phyloP scores from a whole-genome alignment of 1,140 invertebrate species.

The Dendrolimus punctatus region DNA sequence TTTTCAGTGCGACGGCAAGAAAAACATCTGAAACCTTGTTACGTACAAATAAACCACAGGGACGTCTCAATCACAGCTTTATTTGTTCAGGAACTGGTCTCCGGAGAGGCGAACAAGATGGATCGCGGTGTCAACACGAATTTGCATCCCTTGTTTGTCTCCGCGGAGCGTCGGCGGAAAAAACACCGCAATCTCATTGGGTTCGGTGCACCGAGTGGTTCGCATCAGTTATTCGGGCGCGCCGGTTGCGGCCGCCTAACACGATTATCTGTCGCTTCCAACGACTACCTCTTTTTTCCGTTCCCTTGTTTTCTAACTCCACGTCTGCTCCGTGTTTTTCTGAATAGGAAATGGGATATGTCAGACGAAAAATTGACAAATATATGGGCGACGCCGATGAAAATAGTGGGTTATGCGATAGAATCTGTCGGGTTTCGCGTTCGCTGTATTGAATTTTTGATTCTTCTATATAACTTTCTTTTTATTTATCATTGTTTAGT shows the following conservation, averaged over 20 bases:
- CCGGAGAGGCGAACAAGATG: constrained; percentile 64
- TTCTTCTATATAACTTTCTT: constrained; percentile 44
- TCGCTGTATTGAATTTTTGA: constrained; percentile 47
- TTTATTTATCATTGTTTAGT: constrained; percentile 19
- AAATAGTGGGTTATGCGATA: constrained; percentile 68
- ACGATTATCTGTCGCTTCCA: constrained; percentile 67
- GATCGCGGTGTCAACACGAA: constrained; percentile 69
- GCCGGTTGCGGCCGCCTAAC: constrained; percentile 55
- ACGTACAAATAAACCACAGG: constrained; percentile 45
- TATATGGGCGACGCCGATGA: constrained; percentile 60
- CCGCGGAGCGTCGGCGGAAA: constrained; percentile 47
- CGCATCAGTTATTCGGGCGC: constrained; percentile 53
- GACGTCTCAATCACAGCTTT: constrained; percentile 57
- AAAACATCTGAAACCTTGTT: constrained; percentile 33
- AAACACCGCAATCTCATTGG: constrained; percentile 69
- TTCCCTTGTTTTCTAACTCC: constrained; percentile 67
- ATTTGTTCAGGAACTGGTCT: constrained; percentile 60
- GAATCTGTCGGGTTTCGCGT: constrained; percentile 45
- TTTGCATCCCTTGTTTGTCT: constrained; percentile 71
- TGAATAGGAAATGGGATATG: constrained; percentile 68
- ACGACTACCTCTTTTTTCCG: constrained; percentile 63
- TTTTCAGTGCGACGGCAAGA: constrained; percentile 17
- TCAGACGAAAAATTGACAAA: constrained; percentile 71
- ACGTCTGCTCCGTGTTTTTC: constrained; percentile 66
- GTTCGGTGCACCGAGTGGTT: constrained; percentile 46